Base-by-base conservation (phyloP, 2,888 invertebrate species). In the Stegophylla sp. region DNA sequence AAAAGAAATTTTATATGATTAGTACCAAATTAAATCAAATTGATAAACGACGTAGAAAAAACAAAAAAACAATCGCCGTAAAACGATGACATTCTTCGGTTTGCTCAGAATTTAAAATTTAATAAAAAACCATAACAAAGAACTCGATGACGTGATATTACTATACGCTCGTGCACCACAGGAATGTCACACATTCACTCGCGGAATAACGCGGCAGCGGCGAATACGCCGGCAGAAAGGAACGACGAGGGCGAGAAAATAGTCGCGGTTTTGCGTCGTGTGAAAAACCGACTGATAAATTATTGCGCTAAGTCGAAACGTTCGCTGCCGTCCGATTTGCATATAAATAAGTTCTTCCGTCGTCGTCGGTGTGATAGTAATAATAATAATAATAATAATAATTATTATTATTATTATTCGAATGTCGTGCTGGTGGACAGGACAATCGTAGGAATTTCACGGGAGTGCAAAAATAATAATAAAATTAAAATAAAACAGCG, bases 261-360 rank as follows among this genome's bases (percentile, higher is more conserved):
- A 34, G 71, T 71, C 20, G 53, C 53, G 53, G 20, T 34, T 28
- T 23, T 48, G 20, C 53, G 75, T 64, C 72, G 72, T 64, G 75
- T 51, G 75, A 75, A 75, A 74, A 75, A 51, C 64, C 53, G 64
- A 64, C 63, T 20, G 51, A 75, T 75, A 75, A 75, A 64, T 64
- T 63, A 75, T 75, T 75, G 51, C 51, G 45, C 66, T 0, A 20
- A 23, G 41, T 23, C 41, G 51, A 71, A 71, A 56, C 53, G 53
- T 20, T 41, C 17, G 51, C 64, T 23, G 53, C 61, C 45, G 61
- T 20, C 48, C 28, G 34, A 75, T 75, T 75, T 75, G 75, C 75
- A 64, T 75, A 61, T 61, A 48, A 61, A 74, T 74, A 63, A 74
- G 73, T 59, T 61, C 73, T 73, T 73, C 17, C 59, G 34, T 23